phyloP scores from a whole-genome alignment of 1,140 invertebrate species.

The Zaprionus africanus region DNA sequence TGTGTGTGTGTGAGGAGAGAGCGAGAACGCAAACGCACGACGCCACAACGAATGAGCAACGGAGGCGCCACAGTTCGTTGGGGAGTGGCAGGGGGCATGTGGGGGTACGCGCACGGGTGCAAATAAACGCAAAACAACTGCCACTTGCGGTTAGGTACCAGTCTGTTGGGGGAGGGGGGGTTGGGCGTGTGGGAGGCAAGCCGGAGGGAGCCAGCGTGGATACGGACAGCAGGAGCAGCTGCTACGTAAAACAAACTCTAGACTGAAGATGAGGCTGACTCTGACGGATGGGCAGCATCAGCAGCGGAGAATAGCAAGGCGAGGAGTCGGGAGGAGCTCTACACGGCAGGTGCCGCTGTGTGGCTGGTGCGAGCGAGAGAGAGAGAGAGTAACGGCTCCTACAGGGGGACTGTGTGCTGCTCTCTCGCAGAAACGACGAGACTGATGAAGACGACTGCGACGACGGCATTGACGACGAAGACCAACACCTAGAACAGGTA shows the following conservation, averaged over 20 bases:
- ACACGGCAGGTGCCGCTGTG: slow-evolving; percentile 50
- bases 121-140: slow-evolving; percentile 69
- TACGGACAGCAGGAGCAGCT: slow-evolving; percentile 22
- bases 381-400: slow-evolving; percentile 56
- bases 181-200: slow-evolving; percentile 1
- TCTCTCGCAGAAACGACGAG: slow-evolving; percentile 35
- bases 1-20: slow-evolving; percentile 46
- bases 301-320: background rate
- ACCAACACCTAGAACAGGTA: slow-evolving; percentile 77
- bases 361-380: slow-evolving; percentile 43
- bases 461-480: slow-evolving; percentile 59
- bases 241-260: slow-evolving; percentile 37
- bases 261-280: slow-evolving; percentile 24
- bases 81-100: background rate
- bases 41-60: slow-evolving; percentile 72
- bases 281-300: slow-evolving; percentile 44
- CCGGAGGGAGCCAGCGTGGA: slow-evolving; percentile 8
- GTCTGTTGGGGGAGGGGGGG: slow-evolving; percentile 3
- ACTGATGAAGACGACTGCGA: slow-evolving; percentile 18
- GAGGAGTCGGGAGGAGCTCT: slow-evolving; percentile 4
- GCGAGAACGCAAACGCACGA: slow-evolving; percentile 77
- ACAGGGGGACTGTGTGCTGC: slow-evolving; percentile 42
- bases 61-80: slow-evolving; percentile 41
- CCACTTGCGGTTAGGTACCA: slow-evolving; percentile 69
- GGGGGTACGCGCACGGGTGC: slow-evolving; percentile 11